Conservation (phyloP, 1,140 invertebrate genomes). For the Papilio helenus region DNA sequence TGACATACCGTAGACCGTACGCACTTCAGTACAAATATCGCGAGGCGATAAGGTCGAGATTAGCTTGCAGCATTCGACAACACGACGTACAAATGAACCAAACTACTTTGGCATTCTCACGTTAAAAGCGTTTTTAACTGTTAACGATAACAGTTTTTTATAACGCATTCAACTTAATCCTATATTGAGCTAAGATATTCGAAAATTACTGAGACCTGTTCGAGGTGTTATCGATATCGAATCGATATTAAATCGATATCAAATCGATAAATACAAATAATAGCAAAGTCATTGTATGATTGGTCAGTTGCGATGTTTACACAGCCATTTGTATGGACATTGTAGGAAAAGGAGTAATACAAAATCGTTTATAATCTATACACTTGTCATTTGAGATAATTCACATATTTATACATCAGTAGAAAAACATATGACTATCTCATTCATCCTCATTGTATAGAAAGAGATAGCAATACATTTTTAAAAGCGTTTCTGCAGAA, state of each 20-base stretch:
- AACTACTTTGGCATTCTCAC: slow-evolving; percentile 35
- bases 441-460: neutral
- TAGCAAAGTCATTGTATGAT: slow-evolving; percentile 23
- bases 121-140: slow-evolving; percentile 18
- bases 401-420: neutral
- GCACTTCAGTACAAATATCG: neutral
- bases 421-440: neutral
- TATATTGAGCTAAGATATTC: slow-evolving; percentile 43
- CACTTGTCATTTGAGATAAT: neutral
- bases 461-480: neutral
- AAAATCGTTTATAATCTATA: slow-evolving; percentile 28
- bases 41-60: slow-evolving; percentile 16
- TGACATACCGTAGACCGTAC: slow-evolving; percentile 15
- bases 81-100: slow-evolving; percentile 21
- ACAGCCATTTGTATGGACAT: slow-evolving; percentile 40
- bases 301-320: slow-evolving; percentile 36
- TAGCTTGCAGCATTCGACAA: slow-evolving; percentile 24
- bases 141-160: slow-evolving; percentile 17
- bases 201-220: slow-evolving; percentile 23
- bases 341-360: slow-evolving; percentile 36
- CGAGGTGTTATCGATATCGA: slow-evolving; percentile 2
- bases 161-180: slow-evolving; percentile 28
- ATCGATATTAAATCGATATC: neutral
- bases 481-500: neutral
- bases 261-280: slow-evolving; percentile 30